A percentile compares a stretch with the other conserved stretches of the same genome.
Conservation (phyloP, 2,797 vertebrate species). For the Takifugu ocellatus region DNA sequence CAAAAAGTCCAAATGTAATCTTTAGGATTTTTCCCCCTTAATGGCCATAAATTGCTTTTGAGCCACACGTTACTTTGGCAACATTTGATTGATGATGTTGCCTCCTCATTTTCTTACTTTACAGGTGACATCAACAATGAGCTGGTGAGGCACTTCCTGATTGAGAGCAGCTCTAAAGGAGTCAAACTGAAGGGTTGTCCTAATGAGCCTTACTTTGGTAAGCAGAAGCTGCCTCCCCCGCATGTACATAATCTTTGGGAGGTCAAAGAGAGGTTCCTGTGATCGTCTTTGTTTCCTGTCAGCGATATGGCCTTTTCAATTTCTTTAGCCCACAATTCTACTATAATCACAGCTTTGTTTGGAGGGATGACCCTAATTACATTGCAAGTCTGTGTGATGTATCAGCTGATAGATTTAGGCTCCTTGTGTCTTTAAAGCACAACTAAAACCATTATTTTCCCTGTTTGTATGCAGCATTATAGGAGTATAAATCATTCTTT, state of each 20-base stretch:
- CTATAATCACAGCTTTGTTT: conserved; percentile 44
- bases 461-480: background rate
- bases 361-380: conserved; percentile 38
- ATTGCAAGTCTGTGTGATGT: conserved; percentile 34
- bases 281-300: conserved; percentile 8
- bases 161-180: conserved; percentile 94
- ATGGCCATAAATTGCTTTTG: no score
- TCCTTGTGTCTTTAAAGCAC: background rate
- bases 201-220: conserved; percentile 96
- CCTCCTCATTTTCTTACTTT: conserved; percentile 7
- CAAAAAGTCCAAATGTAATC: no score
- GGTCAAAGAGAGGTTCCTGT: background rate
- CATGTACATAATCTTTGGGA: background rate
- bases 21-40: no score
- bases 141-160: conserved; percentile 97
- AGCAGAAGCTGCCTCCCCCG: conserved; percentile 44
- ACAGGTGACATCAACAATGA: conserved; percentile 89
- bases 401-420: background rate
- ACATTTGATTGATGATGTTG: no score
- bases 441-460: background rate
- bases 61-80: no score
- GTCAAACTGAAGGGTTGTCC: conserved; percentile 98
- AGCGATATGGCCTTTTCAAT: conserved; percentile 11
- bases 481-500: no score
- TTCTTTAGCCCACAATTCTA: conserved; percentile 33